Percentiles rank a stretch among this genome's conserved stretches.
Evolutionary conservation across 2,888 invertebrate species (phyloP).

Genomic region (Schizaphis graminum): DNA sequence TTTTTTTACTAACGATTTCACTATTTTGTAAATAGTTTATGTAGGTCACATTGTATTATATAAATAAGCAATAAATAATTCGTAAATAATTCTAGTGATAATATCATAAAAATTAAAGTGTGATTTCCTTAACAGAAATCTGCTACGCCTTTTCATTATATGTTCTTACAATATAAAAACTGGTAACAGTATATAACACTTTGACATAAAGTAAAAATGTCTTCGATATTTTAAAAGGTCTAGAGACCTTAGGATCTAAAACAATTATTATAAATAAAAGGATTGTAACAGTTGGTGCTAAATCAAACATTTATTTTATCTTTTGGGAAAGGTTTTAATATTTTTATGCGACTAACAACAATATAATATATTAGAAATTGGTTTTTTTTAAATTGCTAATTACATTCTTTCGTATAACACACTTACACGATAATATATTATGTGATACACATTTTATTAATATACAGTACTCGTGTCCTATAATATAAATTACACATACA

Average conservation of each 20-base stretch:
- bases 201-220: neutral
- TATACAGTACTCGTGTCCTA: neutral
- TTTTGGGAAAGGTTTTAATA: neutral
- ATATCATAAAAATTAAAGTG: neutral
- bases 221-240: neutral
- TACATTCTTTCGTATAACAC: neutral
- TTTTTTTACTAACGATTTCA: neutral
- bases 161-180: neutral
- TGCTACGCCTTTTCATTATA: neutral
- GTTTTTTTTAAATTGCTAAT: neutral
- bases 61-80: neutral
- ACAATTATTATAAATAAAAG: neutral
- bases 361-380: neutral
- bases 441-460: neutral
- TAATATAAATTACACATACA: neutral
- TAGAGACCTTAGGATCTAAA: neutral
- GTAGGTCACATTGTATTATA: neutral
- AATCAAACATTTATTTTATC: neutral
- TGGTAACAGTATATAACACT: neutral
- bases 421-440: too few relatives aligned
- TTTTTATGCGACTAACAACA: neutral
- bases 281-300: neutral
- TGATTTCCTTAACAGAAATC: neutral
- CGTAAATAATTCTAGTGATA: neutral
- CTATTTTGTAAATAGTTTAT: neutral